phyloP scores from a whole-genome alignment of 2,888 invertebrate genomes.

The Monoplex corrugatus region DNA sequence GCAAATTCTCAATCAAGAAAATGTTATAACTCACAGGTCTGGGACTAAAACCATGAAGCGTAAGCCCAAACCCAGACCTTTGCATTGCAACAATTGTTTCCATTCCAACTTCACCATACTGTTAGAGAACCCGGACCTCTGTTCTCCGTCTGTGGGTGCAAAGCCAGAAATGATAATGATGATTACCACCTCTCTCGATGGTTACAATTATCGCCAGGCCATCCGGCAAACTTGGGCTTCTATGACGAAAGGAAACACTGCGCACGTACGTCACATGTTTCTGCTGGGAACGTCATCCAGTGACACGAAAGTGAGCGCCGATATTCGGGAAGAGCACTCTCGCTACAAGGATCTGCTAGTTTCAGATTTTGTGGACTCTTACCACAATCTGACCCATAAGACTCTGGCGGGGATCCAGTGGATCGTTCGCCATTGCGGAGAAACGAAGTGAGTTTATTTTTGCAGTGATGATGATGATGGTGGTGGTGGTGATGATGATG shows the following conservation, averaged over 20 bases:
- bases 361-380: conserved; percentile 49
- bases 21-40: too few relatives aligned
- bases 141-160: background rate
- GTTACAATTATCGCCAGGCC: conserved; percentile 40
- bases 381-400: conserved; percentile 52
- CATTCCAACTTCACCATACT: background rate
- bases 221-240: conserved; percentile 61
- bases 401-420: conserved; percentile 35
- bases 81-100: background rate
- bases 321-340: conserved; percentile 27
- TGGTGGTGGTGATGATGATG: background rate
- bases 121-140: background rate
- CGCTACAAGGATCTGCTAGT: conserved; percentile 46
- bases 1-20: background rate
- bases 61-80: too few relatives aligned
- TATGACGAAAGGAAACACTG: conserved; percentile 51
- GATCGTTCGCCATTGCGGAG: background rate
- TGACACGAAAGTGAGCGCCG: conserved; percentile 3
- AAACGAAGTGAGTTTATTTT: background rate
- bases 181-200: background rate
- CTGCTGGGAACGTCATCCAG: conserved; percentile 54
- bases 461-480: background rate
- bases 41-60: too few relatives aligned
- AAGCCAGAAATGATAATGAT: conserved; percentile 12
- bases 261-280: conserved; percentile 59